A percentile compares a stretch with the other conserved stretches of the same genome.
Conservation (phyloP, 2,113 vertebrate species). For the Lamprotornis superbus region DNA sequence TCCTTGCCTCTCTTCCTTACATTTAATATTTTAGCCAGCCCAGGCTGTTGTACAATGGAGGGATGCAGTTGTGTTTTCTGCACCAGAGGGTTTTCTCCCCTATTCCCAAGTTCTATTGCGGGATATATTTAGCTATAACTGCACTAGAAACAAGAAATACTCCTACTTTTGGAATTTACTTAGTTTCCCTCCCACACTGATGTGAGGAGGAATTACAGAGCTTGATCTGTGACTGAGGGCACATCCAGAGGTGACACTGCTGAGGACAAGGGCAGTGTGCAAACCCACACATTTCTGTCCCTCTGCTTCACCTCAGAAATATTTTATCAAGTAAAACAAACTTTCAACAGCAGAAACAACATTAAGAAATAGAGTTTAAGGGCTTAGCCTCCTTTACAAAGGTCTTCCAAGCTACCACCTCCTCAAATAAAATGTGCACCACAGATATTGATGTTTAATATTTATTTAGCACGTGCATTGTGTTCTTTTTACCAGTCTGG, state of each 20-base stretch:
- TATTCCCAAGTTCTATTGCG: background rate
- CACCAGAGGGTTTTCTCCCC: background rate
- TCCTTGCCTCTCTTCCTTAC: background rate
- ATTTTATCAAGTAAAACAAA: background rate
- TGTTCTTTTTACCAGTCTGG: background rate
- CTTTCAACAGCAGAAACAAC: background rate
- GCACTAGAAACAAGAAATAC: background rate
- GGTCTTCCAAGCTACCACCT: background rate
- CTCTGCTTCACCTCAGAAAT: background rate
- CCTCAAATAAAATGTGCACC: background rate
- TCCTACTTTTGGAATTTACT: background rate
- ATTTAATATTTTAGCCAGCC: background rate
- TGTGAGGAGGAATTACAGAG: background rate
- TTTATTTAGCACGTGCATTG: background rate
- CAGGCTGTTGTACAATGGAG: background rate
- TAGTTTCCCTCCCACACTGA: background rate
- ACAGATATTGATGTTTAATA: background rate
- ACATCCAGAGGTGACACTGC: background rate
- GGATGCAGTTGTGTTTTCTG: background rate
- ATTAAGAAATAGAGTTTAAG: background rate
- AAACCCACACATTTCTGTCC: background rate
- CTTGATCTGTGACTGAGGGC: background rate
- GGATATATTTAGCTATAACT: background rate
- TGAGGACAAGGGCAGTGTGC: background rate
- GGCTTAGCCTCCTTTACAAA: background rate